Conservation (phyloP, 2,888 invertebrate genomes). For the Amphipoea oculea region DNA sequence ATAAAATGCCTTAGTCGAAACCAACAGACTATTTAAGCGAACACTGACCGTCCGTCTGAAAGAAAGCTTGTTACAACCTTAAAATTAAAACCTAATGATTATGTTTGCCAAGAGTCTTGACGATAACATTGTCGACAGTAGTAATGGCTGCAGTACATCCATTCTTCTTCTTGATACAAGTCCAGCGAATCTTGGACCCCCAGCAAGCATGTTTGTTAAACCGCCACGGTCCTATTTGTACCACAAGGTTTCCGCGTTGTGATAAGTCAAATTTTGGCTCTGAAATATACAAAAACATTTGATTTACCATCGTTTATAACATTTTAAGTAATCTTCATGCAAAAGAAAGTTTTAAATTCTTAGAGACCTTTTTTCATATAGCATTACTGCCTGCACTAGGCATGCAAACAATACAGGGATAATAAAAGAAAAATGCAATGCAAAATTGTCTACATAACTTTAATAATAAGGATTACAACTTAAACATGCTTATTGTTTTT, state of each 20-base stretch:
- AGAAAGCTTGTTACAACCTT: not conserved
- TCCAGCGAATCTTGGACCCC: slow-evolving; percentile 87
- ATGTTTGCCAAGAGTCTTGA: slow-evolving; percentile 86
- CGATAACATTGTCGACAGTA: slow-evolving; percentile 85
- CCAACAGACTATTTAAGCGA: not conserved
- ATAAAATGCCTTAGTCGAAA: not conserved
- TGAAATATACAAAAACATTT: slow-evolving; percentile 62
- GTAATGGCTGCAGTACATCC: slow-evolving; percentile 87
- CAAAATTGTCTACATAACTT: slow-evolving; percentile 27
- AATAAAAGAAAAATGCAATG: not conserved
- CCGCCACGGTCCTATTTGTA: slow-evolving; percentile 87
- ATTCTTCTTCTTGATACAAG: slow-evolving; percentile 87
- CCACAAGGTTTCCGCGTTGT: slow-evolving; percentile 86
- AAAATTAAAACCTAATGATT: slow-evolving; percentile 76
- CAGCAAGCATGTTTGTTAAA: slow-evolving; percentile 87
- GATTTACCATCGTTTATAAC: slow-evolving; percentile 21
- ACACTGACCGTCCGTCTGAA: not conserved
- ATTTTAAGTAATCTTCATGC: slow-evolving; percentile 10
- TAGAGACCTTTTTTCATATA: not conserved
- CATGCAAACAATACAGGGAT: not conserved
- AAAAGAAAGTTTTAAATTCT: not conserved
- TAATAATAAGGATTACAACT: slow-evolving; percentile 47
- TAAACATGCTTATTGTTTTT: slow-evolving; percentile 4
- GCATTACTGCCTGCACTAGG: not conserved
- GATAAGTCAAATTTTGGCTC: slow-evolving; percentile 86